Conservation (phyloP, 2,888 invertebrate species). For the Ophonus ardosiacus region DNA sequence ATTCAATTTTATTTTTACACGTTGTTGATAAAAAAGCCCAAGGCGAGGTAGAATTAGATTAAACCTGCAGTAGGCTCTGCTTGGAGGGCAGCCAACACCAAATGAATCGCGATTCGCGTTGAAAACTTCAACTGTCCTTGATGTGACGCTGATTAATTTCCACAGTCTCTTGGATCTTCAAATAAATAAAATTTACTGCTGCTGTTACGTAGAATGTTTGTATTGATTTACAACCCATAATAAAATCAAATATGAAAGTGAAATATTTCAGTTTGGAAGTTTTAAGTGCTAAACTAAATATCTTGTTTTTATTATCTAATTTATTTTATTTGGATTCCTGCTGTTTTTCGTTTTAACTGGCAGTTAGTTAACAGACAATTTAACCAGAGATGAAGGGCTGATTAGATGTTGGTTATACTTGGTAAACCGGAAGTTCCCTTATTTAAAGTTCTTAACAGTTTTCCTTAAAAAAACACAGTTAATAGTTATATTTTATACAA, state of each 20-base stretch:
- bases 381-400: too few relatives aligned
- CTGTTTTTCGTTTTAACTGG: too few relatives aligned
- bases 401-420: too few relatives aligned
- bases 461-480: too few relatives aligned
- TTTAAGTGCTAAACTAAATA: background rate
- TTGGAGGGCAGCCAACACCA: conserved; percentile 7
- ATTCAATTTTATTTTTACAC: conserved; percentile 30
- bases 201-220: background rate
- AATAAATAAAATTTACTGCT: conserved; percentile 3
- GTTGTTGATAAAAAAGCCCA: conserved; percentile 41
- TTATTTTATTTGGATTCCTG: background rate
- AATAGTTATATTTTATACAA: too few relatives aligned
- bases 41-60: conserved; percentile 21
- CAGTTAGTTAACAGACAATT: too few relatives aligned
- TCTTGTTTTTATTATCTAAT: background rate
- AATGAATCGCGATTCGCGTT: background rate
- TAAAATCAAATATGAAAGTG: background rate
- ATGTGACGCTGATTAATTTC: background rate
- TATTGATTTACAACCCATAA: background rate
- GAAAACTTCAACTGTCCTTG: conserved; percentile 14
- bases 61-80: conserved; percentile 13
- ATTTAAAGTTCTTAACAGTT: too few relatives aligned
- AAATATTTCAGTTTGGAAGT: background rate
- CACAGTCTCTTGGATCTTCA: background rate
- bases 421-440: too few relatives aligned